These are phyloP conservation scores for Eupithecia exiguata DNA, from an alignment of 2,888 invertebrate species.

Conservation along the genomic window DNA sequence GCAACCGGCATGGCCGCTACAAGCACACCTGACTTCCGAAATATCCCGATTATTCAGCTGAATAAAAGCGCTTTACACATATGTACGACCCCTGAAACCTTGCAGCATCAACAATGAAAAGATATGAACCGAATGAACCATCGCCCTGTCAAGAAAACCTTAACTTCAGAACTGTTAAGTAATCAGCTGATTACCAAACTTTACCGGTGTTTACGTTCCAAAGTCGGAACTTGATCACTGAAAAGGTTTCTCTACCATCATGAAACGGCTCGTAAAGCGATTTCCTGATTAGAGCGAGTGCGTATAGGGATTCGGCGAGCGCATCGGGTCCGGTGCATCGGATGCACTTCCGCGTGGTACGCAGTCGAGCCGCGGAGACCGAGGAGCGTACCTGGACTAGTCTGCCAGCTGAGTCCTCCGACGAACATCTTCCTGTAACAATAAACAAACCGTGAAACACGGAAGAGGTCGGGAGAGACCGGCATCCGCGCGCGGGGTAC, in stretches of 20 bases:
- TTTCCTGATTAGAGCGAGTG: constrained; percentile 58
- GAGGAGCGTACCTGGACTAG: constrained; percentile 95
- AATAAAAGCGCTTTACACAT: constrained; percentile 67
- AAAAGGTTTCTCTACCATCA: constrained; percentile 60
- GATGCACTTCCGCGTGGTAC: constrained; percentile 70
- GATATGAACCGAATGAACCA: constrained; percentile 55
- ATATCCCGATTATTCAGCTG: constrained; percentile 71
- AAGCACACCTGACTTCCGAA: constrained; percentile 78
- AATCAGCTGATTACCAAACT: constrained; percentile 83
- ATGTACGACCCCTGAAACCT: constrained; percentile 52
- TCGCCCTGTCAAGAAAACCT: constrained; percentile 56
- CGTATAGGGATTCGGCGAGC: constrained; percentile 60
- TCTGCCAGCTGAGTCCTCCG: constrained; percentile 99
- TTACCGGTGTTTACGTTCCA: constrained; percentile 75
- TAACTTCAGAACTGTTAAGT: constrained; percentile 61
- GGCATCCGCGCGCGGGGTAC: constrained; percentile 55
- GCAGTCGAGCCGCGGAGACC: constrained; percentile 63
- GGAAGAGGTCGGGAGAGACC: constrained; percentile 50
- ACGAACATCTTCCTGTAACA: constrained; percentile 99
- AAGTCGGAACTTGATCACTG: constrained; percentile 64
- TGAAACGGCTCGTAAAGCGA: constrained; percentile 53
- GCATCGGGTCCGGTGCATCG: constrained; percentile 54
- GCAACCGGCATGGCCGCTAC: constrained; percentile 80
- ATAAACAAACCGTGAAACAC: constrained; percentile 81
- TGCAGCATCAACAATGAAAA: constrained; percentile 52